These are phyloP conservation scores for Heteromyza rotundicornis DNA, from an alignment of 2,888 invertebrate species.

Conservation along the genomic window DNA sequence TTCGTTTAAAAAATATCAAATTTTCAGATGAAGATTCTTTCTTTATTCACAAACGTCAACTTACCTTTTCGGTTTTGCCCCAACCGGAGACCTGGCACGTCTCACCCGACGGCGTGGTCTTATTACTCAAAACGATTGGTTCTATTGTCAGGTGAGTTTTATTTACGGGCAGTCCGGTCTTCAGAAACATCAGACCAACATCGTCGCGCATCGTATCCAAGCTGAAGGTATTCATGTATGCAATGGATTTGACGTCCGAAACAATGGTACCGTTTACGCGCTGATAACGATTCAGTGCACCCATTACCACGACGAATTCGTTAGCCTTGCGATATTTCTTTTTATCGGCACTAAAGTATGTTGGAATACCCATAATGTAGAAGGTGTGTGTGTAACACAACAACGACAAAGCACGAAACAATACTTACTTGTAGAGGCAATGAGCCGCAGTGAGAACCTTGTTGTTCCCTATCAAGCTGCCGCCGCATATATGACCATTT, in stretches of 20 bases:
- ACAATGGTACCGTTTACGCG: slow-evolving; percentile 49
- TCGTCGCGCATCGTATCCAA: slow-evolving; percentile 54
- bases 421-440: slow-evolving; percentile 54
- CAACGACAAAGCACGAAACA: neutral
- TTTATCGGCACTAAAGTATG: slow-evolving; percentile 36
- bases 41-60: too few relatives aligned
- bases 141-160: slow-evolving; percentile 42
- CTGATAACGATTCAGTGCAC: slow-evolving; percentile 52
- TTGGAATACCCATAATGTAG: neutral
- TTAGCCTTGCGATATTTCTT: slow-evolving; percentile 49
- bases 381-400: neutral
- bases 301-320: slow-evolving; percentile 57
- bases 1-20: too few relatives aligned
- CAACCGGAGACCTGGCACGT: slow-evolving; percentile 57
- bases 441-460: slow-evolving; percentile 59
- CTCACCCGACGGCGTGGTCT: slow-evolving; percentile 35
- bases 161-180: slow-evolving; percentile 38
- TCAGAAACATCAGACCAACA: slow-evolving; percentile 53
- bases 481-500: slow-evolving; percentile 56
- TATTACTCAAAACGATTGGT: slow-evolving; percentile 43
- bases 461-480: slow-evolving; percentile 48
- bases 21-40: too few relatives aligned
- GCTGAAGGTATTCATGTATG: slow-evolving; percentile 48
- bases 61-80: slow-evolving; percentile 52
- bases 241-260: slow-evolving; percentile 48